phyloP scores from a whole-genome alignment of 2,113 vertebrate species.

The Synodontis membranacea region DNA sequence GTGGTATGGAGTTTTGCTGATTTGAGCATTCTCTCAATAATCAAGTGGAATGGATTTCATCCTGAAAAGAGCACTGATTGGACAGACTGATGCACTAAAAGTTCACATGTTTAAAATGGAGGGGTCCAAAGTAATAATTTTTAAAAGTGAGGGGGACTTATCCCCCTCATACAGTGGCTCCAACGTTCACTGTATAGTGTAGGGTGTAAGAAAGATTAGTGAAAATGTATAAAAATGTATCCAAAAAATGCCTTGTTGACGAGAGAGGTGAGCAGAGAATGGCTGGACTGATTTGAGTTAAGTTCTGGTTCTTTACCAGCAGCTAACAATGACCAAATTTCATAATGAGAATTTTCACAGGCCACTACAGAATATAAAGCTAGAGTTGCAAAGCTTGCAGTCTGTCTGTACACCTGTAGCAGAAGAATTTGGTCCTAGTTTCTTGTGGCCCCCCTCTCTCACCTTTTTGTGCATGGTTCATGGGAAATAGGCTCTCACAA shows the following conservation, averaged over 20 bases:
- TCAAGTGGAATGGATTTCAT: too few species aligned
- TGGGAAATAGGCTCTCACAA: slow-evolving; percentile 53
- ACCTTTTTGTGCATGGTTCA: slow-evolving; percentile 51
- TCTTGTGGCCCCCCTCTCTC: slow-evolving; percentile 34
- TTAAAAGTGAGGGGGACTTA: too few species aligned
- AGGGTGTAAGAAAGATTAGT: neutral
- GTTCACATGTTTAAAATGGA: too few species aligned
- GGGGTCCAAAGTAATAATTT: too few species aligned
- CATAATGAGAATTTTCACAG: neutral
- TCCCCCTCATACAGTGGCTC: too few species aligned
- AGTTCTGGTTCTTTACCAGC: too few species aligned
- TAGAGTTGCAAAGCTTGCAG: neutral
- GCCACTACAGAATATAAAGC: neutral
- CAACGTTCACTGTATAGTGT: too few species aligned
- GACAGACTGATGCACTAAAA: too few species aligned
- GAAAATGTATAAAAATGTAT: neutral
- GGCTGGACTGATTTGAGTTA: neutral
- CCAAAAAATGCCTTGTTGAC: neutral
- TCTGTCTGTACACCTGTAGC: slow-evolving; percentile 5
- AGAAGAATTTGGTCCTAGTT: slow-evolving; percentile 26
- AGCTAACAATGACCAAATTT: neutral
- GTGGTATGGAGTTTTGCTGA: too few species aligned
- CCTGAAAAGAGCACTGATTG: too few species aligned
- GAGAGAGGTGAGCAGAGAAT: neutral
- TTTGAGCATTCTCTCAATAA: too few species aligned